Base-by-base conservation (phyloP, 2,797 vertebrate species). In the Alosa sapidissima region DNA sequence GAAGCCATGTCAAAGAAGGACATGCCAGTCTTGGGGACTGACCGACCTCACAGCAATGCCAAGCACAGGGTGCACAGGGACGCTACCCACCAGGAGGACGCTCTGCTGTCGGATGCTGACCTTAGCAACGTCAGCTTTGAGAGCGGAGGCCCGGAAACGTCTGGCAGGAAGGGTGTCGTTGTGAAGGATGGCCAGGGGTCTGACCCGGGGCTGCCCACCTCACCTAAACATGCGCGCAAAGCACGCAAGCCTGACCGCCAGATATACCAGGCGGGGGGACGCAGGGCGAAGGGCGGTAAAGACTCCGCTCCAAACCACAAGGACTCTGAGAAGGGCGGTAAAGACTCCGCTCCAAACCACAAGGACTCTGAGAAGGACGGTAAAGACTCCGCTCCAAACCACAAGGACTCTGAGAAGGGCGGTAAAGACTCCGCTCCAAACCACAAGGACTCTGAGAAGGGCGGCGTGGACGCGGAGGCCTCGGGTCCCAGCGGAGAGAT, bases 221-320 rank as follows among this genome's bases (percentile, higher is more conserved):
- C 90, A 45, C 86, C 88, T 0, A 95, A 94, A 68, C 89, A 86
- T 0, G 68, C 91, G 47, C 93, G 93, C 88, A 98, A 95, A 92
- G 89, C 93, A 41, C 98, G 96, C 87, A 99, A 99, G 91, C 98
- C 98, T 0, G 98, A 99, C 91, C 92, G 96, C 86, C 96, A 96
- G 91, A 97, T 99, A 90, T 99, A 99, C 92, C 98, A 98, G 90
- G 97, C 98, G 7, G 97, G 97, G 24, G 95, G 96, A 7, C 94
- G 98, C n/a, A 91, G 95, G 85, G 86, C 94, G 82, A 96, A 93
- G 49, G 89, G 91, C 36, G 92, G 89, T 28, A 90, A 84, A 87
- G 88, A 89, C 33, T 36, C 28, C 0, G 65, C 47, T 28, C 24
- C 8, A 10, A 86, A n/a, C 68, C 89, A n/a, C 68, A 90, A 84